phyloP scores from a whole-genome alignment of 2,797 vertebrate species.

The Myotis myotis region DNA sequence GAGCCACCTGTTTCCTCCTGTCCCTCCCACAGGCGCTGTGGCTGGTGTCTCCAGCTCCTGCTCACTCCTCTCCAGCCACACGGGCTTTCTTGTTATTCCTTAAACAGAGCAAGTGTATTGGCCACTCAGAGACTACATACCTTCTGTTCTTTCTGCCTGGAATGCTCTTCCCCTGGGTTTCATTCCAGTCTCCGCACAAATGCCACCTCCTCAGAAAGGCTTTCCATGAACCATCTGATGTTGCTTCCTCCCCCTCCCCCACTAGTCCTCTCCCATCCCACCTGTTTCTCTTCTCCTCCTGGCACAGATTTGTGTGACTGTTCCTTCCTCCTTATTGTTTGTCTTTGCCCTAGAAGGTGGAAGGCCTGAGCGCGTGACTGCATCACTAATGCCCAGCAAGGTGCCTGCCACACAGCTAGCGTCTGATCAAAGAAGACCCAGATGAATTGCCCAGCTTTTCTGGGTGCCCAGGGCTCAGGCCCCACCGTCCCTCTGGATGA shows the following conservation, averaged over 20 bases:
- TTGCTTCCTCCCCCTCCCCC: background rate
- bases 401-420: background rate
- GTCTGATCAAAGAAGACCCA: fast-evolving
- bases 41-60: background rate
- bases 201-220: background rate
- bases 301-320: background rate
- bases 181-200: background rate
- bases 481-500: background rate
- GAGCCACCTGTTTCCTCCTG: too few relatives aligned
- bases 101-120: background rate
- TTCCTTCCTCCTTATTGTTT: background rate
- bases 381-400: background rate
- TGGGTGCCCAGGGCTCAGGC: background rate
- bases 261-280: fast-evolving
- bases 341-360: background rate
- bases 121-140: background rate
- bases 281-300: background rate
- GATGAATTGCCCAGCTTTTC: background rate
- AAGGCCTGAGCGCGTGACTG: background rate
- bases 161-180: background rate
- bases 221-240: background rate
- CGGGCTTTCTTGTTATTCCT: background rate
- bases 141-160: background rate
- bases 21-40: too few relatives aligned
- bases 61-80: background rate